Conservation (phyloP, 2,797 vertebrate genomes). For the Melanogrammus aeglefinus region DNA sequence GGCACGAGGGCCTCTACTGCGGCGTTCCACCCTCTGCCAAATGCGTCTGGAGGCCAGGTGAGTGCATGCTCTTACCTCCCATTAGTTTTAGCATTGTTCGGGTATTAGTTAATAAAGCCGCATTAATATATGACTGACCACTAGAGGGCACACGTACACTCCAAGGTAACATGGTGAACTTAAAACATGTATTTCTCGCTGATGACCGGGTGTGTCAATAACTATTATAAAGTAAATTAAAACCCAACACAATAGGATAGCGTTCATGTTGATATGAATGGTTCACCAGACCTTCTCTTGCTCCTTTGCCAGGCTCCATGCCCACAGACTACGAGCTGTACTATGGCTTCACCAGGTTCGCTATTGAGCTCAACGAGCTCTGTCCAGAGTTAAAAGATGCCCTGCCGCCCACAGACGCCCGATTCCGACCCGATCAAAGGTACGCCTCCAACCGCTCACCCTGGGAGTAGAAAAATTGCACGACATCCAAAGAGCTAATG, state of each 20-base stretch:
- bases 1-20: conserved; percentile 96
- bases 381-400: conserved; percentile 92
- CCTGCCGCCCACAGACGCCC: conserved; percentile 89
- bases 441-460: conserved; percentile 42
- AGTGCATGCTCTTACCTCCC: neutral
- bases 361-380: conserved; percentile 95
- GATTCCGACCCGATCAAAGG: conserved; percentile 98
- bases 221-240: neutral
- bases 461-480: neutral
- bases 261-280: neutral
- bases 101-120: neutral
- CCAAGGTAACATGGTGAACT: neutral
- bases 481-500: neutral
- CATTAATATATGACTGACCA: neutral
- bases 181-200: neutral
- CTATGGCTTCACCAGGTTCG: conserved; percentile 98
- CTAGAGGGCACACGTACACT: neutral
- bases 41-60: conserved; percentile 98
- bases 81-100: neutral
- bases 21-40: conserved; percentile 94
- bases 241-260: neutral
- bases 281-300: neutral
- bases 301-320: conserved; percentile 85
- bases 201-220: neutral
- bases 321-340: conserved; percentile 96